Evolutionary conservation across 35 echinoderm and acorn worm genomes (phyloP), one percentile per base, ranked within the genome.

Genomic region (Eucidaris tribuloides): DNA sequence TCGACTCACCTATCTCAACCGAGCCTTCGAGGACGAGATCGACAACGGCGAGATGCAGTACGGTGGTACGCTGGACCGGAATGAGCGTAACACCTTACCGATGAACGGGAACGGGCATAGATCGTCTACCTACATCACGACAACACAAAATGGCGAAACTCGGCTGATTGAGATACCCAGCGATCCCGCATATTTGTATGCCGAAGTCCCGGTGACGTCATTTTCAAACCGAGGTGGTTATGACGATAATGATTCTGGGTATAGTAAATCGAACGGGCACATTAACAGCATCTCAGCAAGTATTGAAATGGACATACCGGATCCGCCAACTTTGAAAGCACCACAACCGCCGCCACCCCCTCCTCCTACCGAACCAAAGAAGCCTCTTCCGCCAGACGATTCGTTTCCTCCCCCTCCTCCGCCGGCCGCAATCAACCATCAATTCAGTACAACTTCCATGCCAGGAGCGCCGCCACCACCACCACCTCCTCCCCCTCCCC

Each of bases 161-260:
- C 29, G 68, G 25, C 37, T 74, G 68, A 74, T 74, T n/a, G 68
- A 74, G 36, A 74, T 74, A 25, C 68, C 68, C 3, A 74, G 68
- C 38, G 68, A 74, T 44, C 68, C 68, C 9, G 68, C 9, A 7
- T 5, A 35, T 36, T 36, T 74, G 1, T 74, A 74, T 44, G 68
- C 68, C 3, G 68, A 74, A 41, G 68, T 74, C 11, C 68, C 68
- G 24, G 68, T 74, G 4, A 74, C 68, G 44, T 74, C 68, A 2
- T 74, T 74, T 44, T 22, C 34, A n/a, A 74, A 74, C 18, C 28
- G 68, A 27, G 24, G 37, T 44, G 68, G 44, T 36, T 74, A 35
- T 20, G 20, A 74, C 34, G 44, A 36, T 7, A 44, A 22, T n/a
- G 24, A 11, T 7, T 41, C 34, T 25, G 24, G 3, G 41, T 32